A percentile compares a stretch with the other conserved stretches of the same genome.
Conservation (phyloP, 1,140 invertebrate genomes). For the Papilio helenus region DNA sequence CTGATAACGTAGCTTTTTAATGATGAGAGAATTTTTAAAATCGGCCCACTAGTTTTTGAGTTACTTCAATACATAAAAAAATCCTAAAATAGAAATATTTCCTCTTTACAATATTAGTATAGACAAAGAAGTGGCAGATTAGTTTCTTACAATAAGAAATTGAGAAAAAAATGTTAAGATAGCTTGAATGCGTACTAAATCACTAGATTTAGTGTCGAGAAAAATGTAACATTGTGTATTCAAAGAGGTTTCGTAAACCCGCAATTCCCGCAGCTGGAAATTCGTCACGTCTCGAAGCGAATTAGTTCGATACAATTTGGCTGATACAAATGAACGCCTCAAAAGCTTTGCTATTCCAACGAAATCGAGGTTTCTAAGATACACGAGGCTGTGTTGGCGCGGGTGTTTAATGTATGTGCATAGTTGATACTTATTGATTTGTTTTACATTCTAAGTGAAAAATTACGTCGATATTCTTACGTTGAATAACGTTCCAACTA, state of each 20-base stretch:
- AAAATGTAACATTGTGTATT: slow-evolving; percentile 33
- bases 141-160: background rate
- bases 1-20: too few species aligned
- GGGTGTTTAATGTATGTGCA: background rate
- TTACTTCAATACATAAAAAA: too few species aligned
- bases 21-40: too few species aligned
- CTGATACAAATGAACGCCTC: slow-evolving; percentile 29
- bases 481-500: background rate
- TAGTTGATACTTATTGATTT: slow-evolving; percentile 6
- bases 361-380: slow-evolving; percentile 19
- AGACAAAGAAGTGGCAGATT: too few species aligned
- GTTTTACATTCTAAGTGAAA: background rate
- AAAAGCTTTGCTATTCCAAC: background rate
- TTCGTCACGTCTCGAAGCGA: slow-evolving; percentile 31
- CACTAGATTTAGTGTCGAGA: background rate
- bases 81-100: too few species aligned
- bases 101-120: too few species aligned
- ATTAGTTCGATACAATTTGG: slow-evolving; percentile 34
- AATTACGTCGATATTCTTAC: background rate
- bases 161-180: background rate
- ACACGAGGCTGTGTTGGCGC: background rate
- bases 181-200: slow-evolving; percentile 11
- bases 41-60: too few species aligned
- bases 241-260: slow-evolving; percentile 24
- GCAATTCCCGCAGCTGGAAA: slow-evolving; percentile 19